Evolutionary conservation across 2,888 invertebrate species (phyloP).

Genomic region (Caradrina clavipalpis): DNA sequence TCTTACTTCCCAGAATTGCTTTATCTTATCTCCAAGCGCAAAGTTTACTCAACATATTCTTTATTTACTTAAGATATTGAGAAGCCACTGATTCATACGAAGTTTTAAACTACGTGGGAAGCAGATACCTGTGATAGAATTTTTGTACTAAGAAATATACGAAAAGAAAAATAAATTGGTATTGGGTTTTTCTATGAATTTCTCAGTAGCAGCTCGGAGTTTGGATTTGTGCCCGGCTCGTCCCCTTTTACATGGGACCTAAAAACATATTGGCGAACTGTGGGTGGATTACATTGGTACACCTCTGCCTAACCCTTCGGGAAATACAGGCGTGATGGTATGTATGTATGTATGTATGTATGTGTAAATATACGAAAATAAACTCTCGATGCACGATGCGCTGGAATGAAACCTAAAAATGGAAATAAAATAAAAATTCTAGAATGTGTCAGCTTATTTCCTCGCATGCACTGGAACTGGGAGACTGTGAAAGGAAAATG

Average conservation of each 20-base stretch:
- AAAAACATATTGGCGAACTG: no score
- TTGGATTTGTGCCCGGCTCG: no score
- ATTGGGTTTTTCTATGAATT: no score
- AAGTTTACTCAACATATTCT: slow-evolving; percentile 32
- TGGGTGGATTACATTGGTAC: no score
- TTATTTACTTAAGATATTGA: slow-evolving; percentile 28
- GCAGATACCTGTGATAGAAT: slow-evolving; percentile 17
- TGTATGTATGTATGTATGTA: no score
- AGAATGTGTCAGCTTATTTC: slow-evolving; percentile 50
- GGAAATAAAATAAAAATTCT: slow-evolving; percentile 45
- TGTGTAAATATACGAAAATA: slow-evolving; percentile 44
- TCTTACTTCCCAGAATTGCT: slow-evolving; percentile 11
- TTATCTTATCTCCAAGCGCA: slow-evolving; percentile 14
- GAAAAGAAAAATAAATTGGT: no score
- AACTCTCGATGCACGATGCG: slow-evolving; percentile 15
- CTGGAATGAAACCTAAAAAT: slow-evolving; percentile 33
- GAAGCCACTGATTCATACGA: slow-evolving; percentile 6
- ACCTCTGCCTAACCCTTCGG: no score
- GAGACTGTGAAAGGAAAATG: slow-evolving; percentile 35
- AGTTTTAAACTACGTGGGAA: slow-evolving; percentile 35
- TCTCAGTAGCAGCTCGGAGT: no score
- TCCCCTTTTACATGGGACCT: no score
- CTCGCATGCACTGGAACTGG: slow-evolving; percentile 30
- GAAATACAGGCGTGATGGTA: no score
- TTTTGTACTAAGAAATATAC: slow-evolving; percentile 39